A percentile compares a stretch with the other conserved stretches of the same genome.
Evolutionary conservation across 2,797 vertebrate species (phyloP).

Genomic region (Pogonophryne albipinna): DNA sequence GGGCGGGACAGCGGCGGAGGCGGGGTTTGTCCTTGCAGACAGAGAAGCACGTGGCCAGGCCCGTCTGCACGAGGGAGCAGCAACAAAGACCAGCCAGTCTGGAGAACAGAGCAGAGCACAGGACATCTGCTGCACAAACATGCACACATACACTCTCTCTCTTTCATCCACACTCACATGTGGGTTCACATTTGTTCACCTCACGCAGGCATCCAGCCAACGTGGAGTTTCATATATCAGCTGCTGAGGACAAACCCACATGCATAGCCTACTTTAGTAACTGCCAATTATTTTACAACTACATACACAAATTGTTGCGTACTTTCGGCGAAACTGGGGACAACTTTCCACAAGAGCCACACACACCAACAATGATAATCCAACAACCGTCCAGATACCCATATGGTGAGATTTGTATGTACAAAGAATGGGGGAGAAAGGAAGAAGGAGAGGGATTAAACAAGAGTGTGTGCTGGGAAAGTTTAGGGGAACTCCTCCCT

Average conservation of each 20-base stretch:
- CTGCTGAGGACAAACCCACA: constrained; percentile 45
- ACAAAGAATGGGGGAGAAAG: constrained; percentile 16
- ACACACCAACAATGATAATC: constrained; percentile 8
- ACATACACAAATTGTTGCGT: neutral
- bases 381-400: constrained; percentile 37
- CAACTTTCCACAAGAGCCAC: constrained; percentile 26
- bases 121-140: constrained; percentile 78
- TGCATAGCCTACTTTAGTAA: constrained; percentile 22
- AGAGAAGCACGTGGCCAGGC: constrained; percentile 78
- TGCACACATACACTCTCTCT: constrained; percentile 57
- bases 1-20: constrained; percentile 62
- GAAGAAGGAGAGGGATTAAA: constrained; percentile 18
- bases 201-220: constrained; percentile 44
- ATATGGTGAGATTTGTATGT: constrained; percentile 45
- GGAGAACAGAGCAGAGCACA: constrained; percentile 64
- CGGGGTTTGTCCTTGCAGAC: constrained; percentile 66
- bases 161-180: constrained; percentile 42
- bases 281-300: constrained; percentile 8
- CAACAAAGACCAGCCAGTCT: constrained; percentile 82
- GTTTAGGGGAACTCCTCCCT: constrained; percentile 62
- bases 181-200: constrained; percentile 55
- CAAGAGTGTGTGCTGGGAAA: constrained; percentile 38
- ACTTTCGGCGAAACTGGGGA: constrained; percentile 15
- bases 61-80: constrained; percentile 82
- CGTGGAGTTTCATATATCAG: constrained; percentile 55